Evolutionary conservation across 2,797 vertebrate genomes (phyloP).

Genomic region (Microctenopoma steveboyesi): DNA sequence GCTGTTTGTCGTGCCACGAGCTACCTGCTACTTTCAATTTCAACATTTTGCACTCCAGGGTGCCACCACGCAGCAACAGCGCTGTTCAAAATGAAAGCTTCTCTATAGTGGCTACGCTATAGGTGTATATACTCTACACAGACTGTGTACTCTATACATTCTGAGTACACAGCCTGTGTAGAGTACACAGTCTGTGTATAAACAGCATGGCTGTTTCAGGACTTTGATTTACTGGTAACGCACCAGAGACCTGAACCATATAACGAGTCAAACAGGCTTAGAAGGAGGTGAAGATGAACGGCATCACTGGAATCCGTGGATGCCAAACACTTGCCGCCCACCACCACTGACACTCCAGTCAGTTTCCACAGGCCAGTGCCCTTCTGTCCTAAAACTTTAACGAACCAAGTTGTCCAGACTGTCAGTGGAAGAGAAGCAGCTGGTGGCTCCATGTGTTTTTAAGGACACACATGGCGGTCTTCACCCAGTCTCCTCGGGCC

Average conservation of each 20-base stretch:
- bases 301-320: slow-evolving; percentile 3
- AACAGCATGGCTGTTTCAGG: background rate
- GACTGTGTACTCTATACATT: no score
- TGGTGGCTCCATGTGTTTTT: slow-evolving; percentile 55
- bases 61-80: background rate
- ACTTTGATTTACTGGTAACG: background rate
- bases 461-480: slow-evolving; percentile 44
- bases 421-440: slow-evolving; percentile 48
- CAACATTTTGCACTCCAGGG: background rate
- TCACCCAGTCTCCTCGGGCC: slow-evolving; percentile 42
- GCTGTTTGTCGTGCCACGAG: slow-evolving; percentile 9
- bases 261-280: background rate
- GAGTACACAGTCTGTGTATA: no score
- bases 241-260: slow-evolving; percentile 1
- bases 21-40: slow-evolving; percentile 2
- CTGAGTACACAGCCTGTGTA: background rate
- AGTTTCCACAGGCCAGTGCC: slow-evolving; percentile 39
- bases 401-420: slow-evolving; percentile 25
- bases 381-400: slow-evolving; percentile 37
- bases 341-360: slow-evolving; percentile 22
- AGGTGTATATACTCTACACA: background rate
- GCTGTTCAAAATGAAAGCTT: background rate
- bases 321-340: slow-evolving; percentile 18
- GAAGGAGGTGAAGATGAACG: background rate
- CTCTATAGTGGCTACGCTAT: background rate